Evolutionary conservation across 2,888 invertebrate species (phyloP).

Genomic region (Meteorus colon): DNA sequence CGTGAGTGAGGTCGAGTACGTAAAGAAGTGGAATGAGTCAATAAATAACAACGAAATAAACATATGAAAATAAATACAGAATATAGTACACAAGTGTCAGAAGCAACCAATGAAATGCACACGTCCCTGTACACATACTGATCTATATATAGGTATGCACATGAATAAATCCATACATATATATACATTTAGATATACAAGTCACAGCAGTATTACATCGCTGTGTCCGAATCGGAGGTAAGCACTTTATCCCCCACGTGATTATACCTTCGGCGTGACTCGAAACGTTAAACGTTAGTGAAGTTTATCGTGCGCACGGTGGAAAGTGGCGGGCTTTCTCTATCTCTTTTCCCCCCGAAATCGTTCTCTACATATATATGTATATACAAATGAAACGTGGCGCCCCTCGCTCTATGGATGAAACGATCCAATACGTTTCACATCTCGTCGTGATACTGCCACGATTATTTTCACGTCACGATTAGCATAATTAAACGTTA

Average conservation of each 20-base stretch:
- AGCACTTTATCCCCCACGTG: constrained; percentile 45
- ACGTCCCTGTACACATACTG: not conserved
- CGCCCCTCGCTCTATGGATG: constrained; percentile 40
- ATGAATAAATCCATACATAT: not conserved
- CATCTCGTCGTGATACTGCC: constrained; percentile 45
- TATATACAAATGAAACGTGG: not conserved
- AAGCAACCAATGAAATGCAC: not conserved
- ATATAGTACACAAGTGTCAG: not conserved
- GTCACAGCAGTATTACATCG: constrained; percentile 5
- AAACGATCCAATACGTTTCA: constrained; percentile 51
- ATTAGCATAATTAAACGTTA: constrained; percentile 66
- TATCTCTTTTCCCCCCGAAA: not conserved
- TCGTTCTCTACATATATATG: constrained; percentile 19
- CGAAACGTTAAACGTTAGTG: constrained; percentile 45
- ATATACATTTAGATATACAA: not conserved
- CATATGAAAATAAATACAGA: not conserved
- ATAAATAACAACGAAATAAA: not conserved
- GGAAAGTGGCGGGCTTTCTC: constrained; percentile 16
- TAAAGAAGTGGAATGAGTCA: not conserved
- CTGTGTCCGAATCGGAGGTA: constrained; percentile 40
- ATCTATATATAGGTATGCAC: not conserved
- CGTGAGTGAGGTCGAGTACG: not conserved
- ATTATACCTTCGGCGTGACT: constrained; percentile 47
- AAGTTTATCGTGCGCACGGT: constrained; percentile 44
- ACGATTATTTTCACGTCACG: constrained; percentile 54